Base-by-base conservation (phyloP, 2,797 vertebrate species). In the Oryzias dopingdopingensis region DNA sequence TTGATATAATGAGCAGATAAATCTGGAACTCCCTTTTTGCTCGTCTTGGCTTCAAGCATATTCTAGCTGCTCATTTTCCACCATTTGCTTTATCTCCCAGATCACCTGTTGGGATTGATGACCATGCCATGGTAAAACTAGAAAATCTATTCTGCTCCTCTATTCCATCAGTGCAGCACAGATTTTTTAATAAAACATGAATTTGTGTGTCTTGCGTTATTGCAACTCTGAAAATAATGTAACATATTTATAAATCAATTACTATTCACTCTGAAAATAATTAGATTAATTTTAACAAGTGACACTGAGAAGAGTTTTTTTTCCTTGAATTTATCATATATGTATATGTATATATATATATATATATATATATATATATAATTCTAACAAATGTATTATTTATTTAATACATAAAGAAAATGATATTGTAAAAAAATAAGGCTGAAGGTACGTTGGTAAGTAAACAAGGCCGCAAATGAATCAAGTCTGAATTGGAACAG, bases 81-180 rank as follows among this genome's bases (percentile, higher is more conserved):
- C 52, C 0, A 12, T 65, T 69, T 67, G 67, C 79, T 62, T 69
- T 59, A 53, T 77, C 60, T 49, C 45, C 54, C 66, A 70, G 51
- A 74, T 85, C 75, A 77, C 69, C 77, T 67, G 59, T 61, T 60
- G 67, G 69, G 81, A 90, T 87, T 86, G 77, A 90, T 91, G 77
- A 56, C 70, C 53, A 47, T 65, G 74, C 66, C 83, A 82, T 63
- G 71, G 69, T 72, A 77, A 74, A 79, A 63, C 58, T 47, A 59
- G 69, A 79, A 86, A 86, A 86, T 87, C 84, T 70, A 86, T 88
- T 81, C 48, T 14, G 4, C 73, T 75, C 73, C 49, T 50, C 54
- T 72, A 71, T 71, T 76, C 80, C 81, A 83, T 86, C 72, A 57
- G 76, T 80, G 65, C 69, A 52, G 43, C 63, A 89, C 87, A 67